phyloP scores from a whole-genome alignment of 2,888 invertebrate genomes.

The Melanostoma scalare region DNA sequence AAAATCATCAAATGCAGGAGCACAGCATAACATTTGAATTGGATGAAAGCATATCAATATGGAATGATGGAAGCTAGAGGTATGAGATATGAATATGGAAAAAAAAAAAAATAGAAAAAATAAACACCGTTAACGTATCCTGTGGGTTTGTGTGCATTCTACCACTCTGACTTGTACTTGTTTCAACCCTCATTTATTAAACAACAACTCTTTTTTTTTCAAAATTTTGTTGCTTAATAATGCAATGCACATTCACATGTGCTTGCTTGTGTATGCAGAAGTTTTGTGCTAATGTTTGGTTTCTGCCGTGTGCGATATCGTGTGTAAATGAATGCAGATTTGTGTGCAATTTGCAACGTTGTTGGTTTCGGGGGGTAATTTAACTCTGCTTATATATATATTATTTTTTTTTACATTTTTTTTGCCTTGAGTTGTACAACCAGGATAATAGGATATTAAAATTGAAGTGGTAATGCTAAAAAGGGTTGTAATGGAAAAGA shows the following conservation, averaged over 20 bases:
- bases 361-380: conserved; percentile 59
- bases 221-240: conserved; percentile 37
- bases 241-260: conserved; percentile 58
- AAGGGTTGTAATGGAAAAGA: background rate
- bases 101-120: conserved; percentile 2
- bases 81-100: conserved; percentile 31
- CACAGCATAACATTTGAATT: conserved; percentile 45
- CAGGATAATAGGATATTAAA: conserved; percentile 70
- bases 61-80: conserved; percentile 26
- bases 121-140: conserved; percentile 2
- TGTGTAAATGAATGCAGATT: conserved; percentile 59
- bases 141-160: conserved; percentile 25
- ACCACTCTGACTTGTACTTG: conserved; percentile 30
- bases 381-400: conserved; percentile 25
- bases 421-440: conserved; percentile 4
- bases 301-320: conserved; percentile 43
- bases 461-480: conserved; percentile 59
- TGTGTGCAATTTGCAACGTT: conserved; percentile 65
- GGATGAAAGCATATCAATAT: conserved; percentile 67
- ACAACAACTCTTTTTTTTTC: conserved; percentile 40
- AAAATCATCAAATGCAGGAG: conserved; percentile 52
- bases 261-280: conserved; percentile 22
- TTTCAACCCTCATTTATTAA: conserved; percentile 69
- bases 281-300: conserved; percentile 65
- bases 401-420: background rate